Base-by-base conservation (phyloP, 2,797 vertebrate genomes). In the Streptopelia turtur region DNA sequence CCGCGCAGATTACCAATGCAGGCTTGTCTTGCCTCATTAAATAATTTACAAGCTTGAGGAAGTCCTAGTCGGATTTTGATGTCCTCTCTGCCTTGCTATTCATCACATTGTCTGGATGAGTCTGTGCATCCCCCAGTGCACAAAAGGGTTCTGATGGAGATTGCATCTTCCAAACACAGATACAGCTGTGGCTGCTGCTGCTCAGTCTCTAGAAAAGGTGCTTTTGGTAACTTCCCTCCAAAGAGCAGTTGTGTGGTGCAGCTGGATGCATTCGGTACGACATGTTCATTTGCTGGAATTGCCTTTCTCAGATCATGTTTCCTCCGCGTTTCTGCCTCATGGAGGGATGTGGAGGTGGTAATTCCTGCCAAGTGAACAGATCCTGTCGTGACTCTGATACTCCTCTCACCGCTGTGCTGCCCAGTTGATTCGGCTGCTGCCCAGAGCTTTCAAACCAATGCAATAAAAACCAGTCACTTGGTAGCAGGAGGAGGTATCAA, bases 241-340 rank as follows among this genome's bases (percentile, higher is more conserved):
- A 75, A 56, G 25, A 69, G 17, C 8, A 10, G 35, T n/a, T 31
- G 22, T 3, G 0, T 6, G 33, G 18, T 1, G 2, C 7, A 39
- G 45, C 47, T 79, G 75, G 53, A 69, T 5, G 1, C 5, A 43
- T 16, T 35, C 3, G 5, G 9, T 35, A 5, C 49, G 55, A 43
- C 5, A 1, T 1, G 21, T 43, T 68, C 30, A 1, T 56, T 57
- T 77, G 45, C 65, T 56, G 43, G 53, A 70, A n/a, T 27, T n/a
- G 53, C 39, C 28, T 76, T 63, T 77, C 64, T 47, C 28, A 13
- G 23, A 13, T 85, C 18, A 2, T 4, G 5, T 77, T 77, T 69
- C 28, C 43, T 43, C 56, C 27, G 53, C 2, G 2, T 76, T 84
- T 77, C 64, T 72, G 43, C 43, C 41, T 77, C 55, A 9, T 0